Percentiles rank a stretch among this genome's conserved stretches.
phyloP scores from a whole-genome alignment of 2,113 vertebrate species.

The Otolemur garnettii region DNA sequence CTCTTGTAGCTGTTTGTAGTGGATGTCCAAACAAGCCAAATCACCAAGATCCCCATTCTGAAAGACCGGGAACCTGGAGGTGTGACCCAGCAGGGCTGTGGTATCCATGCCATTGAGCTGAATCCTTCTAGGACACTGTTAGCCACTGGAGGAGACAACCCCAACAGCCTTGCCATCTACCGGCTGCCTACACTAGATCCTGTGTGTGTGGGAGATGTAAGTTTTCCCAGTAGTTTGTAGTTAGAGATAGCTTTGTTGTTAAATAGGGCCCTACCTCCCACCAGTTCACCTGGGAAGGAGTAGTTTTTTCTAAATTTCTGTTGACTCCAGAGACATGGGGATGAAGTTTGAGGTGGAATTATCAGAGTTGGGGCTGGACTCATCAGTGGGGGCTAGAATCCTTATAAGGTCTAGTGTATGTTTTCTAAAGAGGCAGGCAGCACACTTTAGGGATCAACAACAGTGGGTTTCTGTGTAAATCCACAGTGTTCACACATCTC shows the following conservation, averaged over 20 bases:
- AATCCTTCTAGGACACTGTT: constrained; percentile 96
- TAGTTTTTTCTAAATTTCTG: constrained; percentile 25
- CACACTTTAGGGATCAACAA: not conserved
- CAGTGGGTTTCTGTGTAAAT: not conserved
- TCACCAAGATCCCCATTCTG: constrained; percentile 98
- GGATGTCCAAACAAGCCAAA: constrained; percentile 96
- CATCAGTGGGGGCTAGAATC: not conserved
- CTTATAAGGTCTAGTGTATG: not conserved
- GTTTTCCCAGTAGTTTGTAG: constrained; percentile 78
- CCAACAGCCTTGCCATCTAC: constrained; percentile 98
- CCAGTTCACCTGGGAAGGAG: not conserved
- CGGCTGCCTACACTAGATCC: constrained; percentile 97
- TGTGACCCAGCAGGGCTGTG: constrained; percentile 96
- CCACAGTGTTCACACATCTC: not conserved
- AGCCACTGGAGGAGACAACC: constrained; percentile 98
- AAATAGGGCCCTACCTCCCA: not conserved
- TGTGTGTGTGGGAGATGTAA: constrained; percentile 98
- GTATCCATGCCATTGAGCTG: constrained; percentile 98
- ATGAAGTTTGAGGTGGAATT: not conserved
- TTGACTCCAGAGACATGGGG: not conserved
- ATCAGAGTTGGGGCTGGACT: not conserved
- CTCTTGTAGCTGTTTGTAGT: constrained; percentile 95
- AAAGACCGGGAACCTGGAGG: constrained; percentile 93
- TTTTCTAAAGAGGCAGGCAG: not conserved
- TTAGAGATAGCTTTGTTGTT: constrained; percentile 48